phyloP scores from a whole-genome alignment of 2,888 invertebrate species.

The Microplitis manilae region DNA sequence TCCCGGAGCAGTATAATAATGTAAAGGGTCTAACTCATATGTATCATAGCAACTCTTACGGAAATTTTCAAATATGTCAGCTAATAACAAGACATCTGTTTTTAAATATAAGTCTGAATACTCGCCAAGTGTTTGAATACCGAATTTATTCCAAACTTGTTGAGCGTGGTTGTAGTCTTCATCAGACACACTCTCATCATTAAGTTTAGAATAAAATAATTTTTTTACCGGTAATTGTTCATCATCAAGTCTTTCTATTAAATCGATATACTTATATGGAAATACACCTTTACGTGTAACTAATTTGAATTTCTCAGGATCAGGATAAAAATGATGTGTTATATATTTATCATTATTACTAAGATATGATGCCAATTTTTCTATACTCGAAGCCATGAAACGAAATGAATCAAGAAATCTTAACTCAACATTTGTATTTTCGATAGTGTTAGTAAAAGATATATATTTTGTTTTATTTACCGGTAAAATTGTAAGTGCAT shows the following conservation, averaged over 20 bases:
- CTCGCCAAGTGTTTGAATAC: slow-evolving; percentile 58
- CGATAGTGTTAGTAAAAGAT: slow-evolving; percentile 52
- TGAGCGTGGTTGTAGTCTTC: slow-evolving; percentile 61
- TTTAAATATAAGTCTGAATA: slow-evolving; percentile 65
- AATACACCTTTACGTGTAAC: slow-evolving; percentile 58
- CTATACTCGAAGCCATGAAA: slow-evolving; percentile 57
- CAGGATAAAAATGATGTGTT: slow-evolving; percentile 33
- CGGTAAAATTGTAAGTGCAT: slow-evolving; percentile 47
- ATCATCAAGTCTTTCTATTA: slow-evolving; percentile 53
- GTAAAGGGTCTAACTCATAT: slow-evolving; percentile 59
- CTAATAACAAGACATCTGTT: slow-evolving; percentile 61
- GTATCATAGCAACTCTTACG: slow-evolving; percentile 52
- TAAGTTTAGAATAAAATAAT: slow-evolving; percentile 53
- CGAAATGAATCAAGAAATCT: slow-evolving; percentile 57
- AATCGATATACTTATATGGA: slow-evolving; percentile 61
- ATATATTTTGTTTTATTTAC: slow-evolving; percentile 56
- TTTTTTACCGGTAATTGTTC: slow-evolving; percentile 44
- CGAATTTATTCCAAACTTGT: slow-evolving; percentile 60
- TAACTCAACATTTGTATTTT: neutral
- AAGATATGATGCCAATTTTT: slow-evolving; percentile 55
- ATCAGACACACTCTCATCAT: slow-evolving; percentile 45
- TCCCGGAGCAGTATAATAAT: slow-evolving; percentile 46
- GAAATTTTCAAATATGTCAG: slow-evolving; percentile 67
- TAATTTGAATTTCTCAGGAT: slow-evolving; percentile 46
- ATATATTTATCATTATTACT: slow-evolving; percentile 38